Conservation (phyloP, 1,140 invertebrate species). For the Temnothorax curvispinosus region DNA sequence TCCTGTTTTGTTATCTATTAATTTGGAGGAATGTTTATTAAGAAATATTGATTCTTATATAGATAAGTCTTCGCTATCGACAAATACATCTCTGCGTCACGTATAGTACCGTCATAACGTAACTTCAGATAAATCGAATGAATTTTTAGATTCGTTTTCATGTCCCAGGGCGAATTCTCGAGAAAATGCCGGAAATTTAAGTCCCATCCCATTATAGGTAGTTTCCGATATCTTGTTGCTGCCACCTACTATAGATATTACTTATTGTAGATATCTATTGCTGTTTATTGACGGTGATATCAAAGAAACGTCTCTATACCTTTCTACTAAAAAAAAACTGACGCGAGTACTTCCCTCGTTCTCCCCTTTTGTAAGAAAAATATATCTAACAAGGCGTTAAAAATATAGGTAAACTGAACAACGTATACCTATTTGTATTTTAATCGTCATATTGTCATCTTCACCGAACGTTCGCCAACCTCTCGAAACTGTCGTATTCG, state of each 20-base stretch:
- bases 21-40: neutral
- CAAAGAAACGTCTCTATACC: constrained; percentile 47
- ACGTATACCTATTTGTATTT: neutral
- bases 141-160: constrained; percentile 56
- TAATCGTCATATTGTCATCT: neutral
- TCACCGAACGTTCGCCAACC: neutral
- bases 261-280: constrained; percentile 58
- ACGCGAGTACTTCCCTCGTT: neutral
- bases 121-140: constrained; percentile 18
- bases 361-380: neutral
- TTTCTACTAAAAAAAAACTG: neutral
- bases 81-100: neutral
- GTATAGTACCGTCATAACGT: neutral
- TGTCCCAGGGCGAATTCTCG: constrained; percentile 8
- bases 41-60: neutral
- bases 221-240: constrained; percentile 69
- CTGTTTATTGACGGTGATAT: constrained; percentile 60
- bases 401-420: neutral
- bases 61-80: neutral
- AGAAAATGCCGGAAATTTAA: constrained; percentile 69
- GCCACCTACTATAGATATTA: constrained; percentile 38
- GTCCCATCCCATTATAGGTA: constrained; percentile 68
- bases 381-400: neutral
- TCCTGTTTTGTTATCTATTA: neutral
- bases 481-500: neutral